Evolutionary conservation across 2,113 vertebrate genomes (phyloP).

Genomic region (Dinomys branickii): DNA sequence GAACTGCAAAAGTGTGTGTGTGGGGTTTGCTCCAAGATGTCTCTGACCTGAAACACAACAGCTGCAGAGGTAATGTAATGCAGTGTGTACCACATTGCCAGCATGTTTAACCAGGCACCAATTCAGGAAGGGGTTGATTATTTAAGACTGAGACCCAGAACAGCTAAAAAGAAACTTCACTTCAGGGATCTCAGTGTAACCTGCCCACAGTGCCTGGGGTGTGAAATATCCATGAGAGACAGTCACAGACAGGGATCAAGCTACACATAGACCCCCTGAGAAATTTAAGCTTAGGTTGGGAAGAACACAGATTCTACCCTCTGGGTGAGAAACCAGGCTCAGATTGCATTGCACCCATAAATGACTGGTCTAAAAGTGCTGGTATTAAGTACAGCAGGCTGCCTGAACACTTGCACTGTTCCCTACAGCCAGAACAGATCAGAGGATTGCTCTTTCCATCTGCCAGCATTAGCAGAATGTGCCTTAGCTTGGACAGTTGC

Average conservation of each 20-base stretch:
- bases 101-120: not conserved
- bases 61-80: too few species aligned
- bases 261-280: not conserved
- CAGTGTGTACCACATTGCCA: not conserved
- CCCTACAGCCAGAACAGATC: not conserved
- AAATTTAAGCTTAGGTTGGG: not conserved
- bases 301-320: not conserved
- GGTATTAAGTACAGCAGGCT: not conserved
- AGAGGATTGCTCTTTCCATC: not conserved
- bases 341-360: not conserved
- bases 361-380: not conserved
- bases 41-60: not conserved
- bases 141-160: not conserved
- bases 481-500: not conserved
- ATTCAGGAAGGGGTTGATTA: not conserved
- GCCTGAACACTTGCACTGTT: not conserved
- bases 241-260: not conserved
- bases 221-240: not conserved
- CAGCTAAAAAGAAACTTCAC: not conserved
- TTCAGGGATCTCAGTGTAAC: not conserved
- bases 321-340: not conserved
- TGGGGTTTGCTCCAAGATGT: not conserved
- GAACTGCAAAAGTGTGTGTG: not conserved
- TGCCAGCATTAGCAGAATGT: not conserved
- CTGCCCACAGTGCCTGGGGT: not conserved